Evolutionary conservation across 2,888 invertebrate species (phyloP).

Genomic region (Prionchulus punctatus): DNA sequence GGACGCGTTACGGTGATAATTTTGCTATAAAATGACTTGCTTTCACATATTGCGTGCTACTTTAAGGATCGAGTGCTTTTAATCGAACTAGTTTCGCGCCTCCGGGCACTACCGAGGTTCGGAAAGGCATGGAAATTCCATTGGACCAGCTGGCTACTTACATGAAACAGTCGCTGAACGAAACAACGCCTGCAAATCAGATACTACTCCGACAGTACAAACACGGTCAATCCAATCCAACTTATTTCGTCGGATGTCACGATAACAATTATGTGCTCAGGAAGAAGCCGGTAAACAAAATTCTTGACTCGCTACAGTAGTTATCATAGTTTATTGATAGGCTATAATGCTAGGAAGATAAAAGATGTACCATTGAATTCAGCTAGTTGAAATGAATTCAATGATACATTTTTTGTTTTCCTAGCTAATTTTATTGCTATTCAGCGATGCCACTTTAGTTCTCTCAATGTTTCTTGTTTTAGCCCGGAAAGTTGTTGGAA

Average conservation of each 20-base stretch:
- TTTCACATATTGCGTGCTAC: neutral
- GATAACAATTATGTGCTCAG: conserved; percentile 34
- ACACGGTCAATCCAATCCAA: conserved; percentile 39
- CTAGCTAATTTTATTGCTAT: too few relatives aligned
- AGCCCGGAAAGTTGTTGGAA: conserved; percentile 37
- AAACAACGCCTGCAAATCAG: conserved; percentile 12
- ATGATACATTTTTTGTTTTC: neutral
- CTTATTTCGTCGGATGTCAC: conserved; percentile 34
- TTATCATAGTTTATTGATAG: too few relatives aligned
- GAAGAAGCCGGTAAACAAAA: conserved; percentile 38
- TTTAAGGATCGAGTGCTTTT: too few relatives aligned
- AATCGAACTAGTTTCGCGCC: too few relatives aligned
- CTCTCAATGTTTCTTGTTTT: too few relatives aligned
- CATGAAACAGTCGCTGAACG: neutral
- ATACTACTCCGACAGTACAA: conserved; percentile 27
- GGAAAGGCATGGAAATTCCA: conserved; percentile 1
- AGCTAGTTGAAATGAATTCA: neutral
- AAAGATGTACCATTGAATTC: too few relatives aligned
- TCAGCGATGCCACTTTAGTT: too few relatives aligned
- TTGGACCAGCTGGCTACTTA: neutral
- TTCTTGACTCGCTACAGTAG: too few relatives aligned
- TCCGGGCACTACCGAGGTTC: neutral
- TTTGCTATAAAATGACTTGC: too few relatives aligned
- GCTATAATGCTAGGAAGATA: too few relatives aligned
- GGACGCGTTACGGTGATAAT: conserved; percentile 15